Evolutionary conservation across 2,113 vertebrate genomes (phyloP).

Genomic region (Malurus alboscapulatus): DNA sequence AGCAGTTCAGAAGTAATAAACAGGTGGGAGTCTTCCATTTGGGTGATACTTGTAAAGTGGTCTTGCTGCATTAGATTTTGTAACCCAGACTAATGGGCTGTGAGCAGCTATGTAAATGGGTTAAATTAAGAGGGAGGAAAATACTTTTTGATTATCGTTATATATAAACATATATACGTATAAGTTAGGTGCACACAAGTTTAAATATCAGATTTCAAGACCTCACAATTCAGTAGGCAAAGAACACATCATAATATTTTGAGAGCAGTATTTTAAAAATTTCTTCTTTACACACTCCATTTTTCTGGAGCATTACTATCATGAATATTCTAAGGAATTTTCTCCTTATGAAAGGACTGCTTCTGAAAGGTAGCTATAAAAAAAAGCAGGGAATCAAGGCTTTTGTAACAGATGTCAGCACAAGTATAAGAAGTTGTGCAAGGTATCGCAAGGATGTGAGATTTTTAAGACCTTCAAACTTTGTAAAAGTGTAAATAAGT

Average conservation of each 20-base stretch:
- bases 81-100: slow-evolving; percentile 19
- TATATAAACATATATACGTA: background rate
- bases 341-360: background rate
- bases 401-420: background rate
- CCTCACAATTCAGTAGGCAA: background rate
- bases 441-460: background rate
- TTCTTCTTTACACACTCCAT: background rate
- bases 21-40: slow-evolving; percentile 26
- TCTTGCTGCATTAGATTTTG: slow-evolving; percentile 45
- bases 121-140: slow-evolving; percentile 31
- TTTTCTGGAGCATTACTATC: background rate
- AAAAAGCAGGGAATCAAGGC: background rate
- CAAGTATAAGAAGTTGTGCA: background rate
- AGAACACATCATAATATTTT: background rate
- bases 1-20: slow-evolving; percentile 25
- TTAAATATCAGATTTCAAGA: background rate
- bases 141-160: background rate
- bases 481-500: background rate
- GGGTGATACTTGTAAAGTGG: background rate
- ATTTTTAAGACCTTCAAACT: background rate
- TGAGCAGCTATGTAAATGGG: background rate
- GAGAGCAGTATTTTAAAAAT: background rate
- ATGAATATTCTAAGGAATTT: background rate
- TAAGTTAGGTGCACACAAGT: background rate
- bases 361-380: background rate